Evolutionary conservation across 1,140 invertebrate genomes (phyloP).

Genomic region (Drosophila setifemur): DNA sequence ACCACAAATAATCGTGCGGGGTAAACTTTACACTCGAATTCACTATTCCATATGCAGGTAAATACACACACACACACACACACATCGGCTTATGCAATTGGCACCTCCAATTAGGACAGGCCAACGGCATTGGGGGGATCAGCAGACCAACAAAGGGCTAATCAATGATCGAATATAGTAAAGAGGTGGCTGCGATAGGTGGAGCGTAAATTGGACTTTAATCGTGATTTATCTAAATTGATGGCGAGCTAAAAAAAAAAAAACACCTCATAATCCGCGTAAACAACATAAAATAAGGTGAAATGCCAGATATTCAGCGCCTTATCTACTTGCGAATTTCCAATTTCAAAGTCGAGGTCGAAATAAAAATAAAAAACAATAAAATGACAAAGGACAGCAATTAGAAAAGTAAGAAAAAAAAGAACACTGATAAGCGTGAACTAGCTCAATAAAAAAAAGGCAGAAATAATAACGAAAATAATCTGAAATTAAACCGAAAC

Average conservation of each 20-base stretch:
- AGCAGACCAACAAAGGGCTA: constrained; percentile 16
- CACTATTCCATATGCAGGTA: neutral
- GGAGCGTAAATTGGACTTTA: neutral
- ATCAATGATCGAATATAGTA: no score
- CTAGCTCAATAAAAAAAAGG: constrained; percentile 10
- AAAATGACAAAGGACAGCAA: constrained; percentile 5
- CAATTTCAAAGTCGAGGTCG: constrained; percentile 70
- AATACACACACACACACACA: no score
- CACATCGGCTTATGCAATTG: constrained; percentile 21
- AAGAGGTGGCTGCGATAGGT: neutral
- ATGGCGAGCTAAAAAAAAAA: no score
- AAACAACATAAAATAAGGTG: neutral
- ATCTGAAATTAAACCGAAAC: constrained; percentile 25
- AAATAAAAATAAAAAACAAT: constrained; percentile 35
- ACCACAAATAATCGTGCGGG: constrained; percentile 33
- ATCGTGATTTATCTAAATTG: constrained; percentile 7
- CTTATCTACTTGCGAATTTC: constrained; percentile 54
- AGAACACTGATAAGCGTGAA: constrained; percentile 30
- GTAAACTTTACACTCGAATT: neutral
- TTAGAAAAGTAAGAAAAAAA: no score
- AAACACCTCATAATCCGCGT: no score
- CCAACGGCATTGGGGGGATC: constrained; percentile 22
- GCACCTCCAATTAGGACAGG: constrained; percentile 44
- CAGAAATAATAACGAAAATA: constrained; percentile 24
- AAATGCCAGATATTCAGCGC: constrained; percentile 4